phyloP scores from a whole-genome alignment of 92 coral and sea anemone species.

The Bergia puertoricense region DNA sequence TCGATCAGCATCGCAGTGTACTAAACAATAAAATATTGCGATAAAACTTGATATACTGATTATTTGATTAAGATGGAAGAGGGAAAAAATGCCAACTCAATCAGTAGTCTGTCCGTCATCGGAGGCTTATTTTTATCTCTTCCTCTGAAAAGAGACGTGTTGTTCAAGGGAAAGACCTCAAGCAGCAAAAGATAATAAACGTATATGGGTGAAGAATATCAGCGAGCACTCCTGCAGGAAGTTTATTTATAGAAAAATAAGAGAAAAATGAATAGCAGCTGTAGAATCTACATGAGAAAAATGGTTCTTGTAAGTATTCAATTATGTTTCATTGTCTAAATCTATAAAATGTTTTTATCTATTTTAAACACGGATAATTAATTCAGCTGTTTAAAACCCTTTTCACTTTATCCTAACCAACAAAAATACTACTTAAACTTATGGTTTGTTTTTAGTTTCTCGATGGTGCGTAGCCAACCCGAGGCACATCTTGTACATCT shows the following conservation, averaged over 20 bases:
- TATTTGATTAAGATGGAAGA: too few relatives aligned
- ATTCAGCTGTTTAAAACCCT: too few relatives aligned
- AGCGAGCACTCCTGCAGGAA: not conserved
- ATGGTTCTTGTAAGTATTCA: too few relatives aligned
- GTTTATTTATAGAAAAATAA: not conserved
- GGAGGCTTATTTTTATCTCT: too few relatives aligned
- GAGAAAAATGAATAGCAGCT: too few relatives aligned
- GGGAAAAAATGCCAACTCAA: too few relatives aligned
- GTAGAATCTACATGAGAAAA: not conserved
- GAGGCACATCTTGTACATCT: slow-evolving; percentile 6
- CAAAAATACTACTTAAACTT: not conserved
- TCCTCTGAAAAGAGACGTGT: too few relatives aligned
- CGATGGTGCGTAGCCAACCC: not conserved
- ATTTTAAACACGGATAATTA: not conserved
- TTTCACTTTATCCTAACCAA: not conserved
- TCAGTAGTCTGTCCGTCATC: too few relatives aligned
- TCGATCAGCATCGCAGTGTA: too few relatives aligned
- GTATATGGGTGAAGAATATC: not conserved
- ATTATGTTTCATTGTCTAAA: not conserved
- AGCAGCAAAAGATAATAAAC: too few relatives aligned
- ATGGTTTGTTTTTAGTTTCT: not conserved
- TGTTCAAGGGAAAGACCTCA: not conserved
- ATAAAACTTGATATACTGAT: too few relatives aligned
- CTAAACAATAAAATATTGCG: too few relatives aligned
- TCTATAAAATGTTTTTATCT: not conserved